Conservation (phyloP, 2,113 vertebrate species). For the Circaetus cinerascens region DNA sequence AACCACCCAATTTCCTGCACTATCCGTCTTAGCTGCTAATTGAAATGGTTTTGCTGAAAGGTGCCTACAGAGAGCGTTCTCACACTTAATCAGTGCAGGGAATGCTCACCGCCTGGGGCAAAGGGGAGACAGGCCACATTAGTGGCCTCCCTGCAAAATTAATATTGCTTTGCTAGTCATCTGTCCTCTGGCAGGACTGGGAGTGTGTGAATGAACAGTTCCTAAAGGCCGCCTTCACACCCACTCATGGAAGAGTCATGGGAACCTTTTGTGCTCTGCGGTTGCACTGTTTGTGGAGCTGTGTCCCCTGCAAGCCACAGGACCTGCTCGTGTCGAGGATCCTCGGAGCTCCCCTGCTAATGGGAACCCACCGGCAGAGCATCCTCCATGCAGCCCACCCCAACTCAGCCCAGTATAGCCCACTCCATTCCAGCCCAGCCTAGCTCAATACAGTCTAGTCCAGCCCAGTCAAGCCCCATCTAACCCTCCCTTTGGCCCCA, state of each 20-base stretch:
- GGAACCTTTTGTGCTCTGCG: not conserved
- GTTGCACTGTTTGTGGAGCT: not conserved
- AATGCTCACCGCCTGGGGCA: not conserved
- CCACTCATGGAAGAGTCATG: rapidly evolving
- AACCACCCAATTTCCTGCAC: not conserved
- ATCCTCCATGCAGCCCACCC: not conserved
- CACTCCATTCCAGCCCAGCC: not conserved
- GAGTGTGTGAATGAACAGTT: rapidly evolving
- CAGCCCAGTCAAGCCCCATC: not conserved
- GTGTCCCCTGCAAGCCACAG: not conserved
- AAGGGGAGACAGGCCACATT: not conserved
- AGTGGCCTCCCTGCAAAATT: not conserved
- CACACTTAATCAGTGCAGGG: not conserved
- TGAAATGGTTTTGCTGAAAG: not conserved
- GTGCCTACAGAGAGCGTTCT: not conserved
- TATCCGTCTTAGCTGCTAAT: not conserved
- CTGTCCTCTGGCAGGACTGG: not conserved
- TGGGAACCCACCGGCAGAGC: not conserved
- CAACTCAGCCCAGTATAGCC: not conserved
- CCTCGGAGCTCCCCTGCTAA: not conserved
- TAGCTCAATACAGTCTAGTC: not conserved
- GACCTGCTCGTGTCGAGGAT: rapidly evolving
- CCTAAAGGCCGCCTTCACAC: not conserved
- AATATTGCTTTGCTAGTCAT: not conserved
- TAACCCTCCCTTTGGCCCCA: not conserved